Percentiles rank a stretch among this genome's conserved stretches.
phyloP scores from a whole-genome alignment of 2,797 vertebrate species.

The Columba guinea region DNA sequence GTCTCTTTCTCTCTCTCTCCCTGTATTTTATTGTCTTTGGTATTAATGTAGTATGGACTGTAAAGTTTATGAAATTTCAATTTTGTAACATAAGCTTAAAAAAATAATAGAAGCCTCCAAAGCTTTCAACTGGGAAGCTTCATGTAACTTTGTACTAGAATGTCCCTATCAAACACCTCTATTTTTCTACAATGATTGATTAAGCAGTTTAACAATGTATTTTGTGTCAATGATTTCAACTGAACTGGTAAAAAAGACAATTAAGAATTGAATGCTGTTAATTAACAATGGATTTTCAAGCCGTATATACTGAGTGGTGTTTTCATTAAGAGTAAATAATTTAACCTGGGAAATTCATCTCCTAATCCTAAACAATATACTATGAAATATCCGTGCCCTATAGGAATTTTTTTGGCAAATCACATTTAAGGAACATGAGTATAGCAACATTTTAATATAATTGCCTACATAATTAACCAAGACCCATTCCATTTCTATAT shows the following conservation, averaged over 20 bases:
- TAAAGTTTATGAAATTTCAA: slow-evolving; percentile 73
- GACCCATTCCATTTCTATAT: background rate
- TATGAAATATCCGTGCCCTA: background rate
- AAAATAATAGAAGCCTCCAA: slow-evolving; percentile 56
- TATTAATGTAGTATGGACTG: slow-evolving; percentile 57
- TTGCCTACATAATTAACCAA: background rate
- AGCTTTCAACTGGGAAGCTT: slow-evolving; percentile 67
- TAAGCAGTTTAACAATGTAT: slow-evolving; percentile 77
- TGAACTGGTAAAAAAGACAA: slow-evolving; percentile 66
- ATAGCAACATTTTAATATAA: background rate
- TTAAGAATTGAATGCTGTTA: slow-evolving; percentile 73
- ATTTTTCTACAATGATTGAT: slow-evolving; percentile 82
- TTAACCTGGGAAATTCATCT: background rate
- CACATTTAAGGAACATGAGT: background rate
- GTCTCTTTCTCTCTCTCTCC: background rate
- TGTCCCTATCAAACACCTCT: slow-evolving; percentile 78
- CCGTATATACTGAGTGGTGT: slow-evolving; percentile 62
- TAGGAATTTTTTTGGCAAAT: background rate
- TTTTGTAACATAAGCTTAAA: slow-evolving; percentile 77
- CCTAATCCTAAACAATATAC: background rate
- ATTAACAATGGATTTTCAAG: slow-evolving; percentile 78
- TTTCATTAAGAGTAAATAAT: slow-evolving; percentile 57
- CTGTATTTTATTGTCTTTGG: slow-evolving; percentile 54
- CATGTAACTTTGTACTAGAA: slow-evolving; percentile 76
- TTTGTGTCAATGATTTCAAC: slow-evolving; percentile 76